Conservation (phyloP, 2,797 vertebrate species). For the Xerus rutilus region DNA sequence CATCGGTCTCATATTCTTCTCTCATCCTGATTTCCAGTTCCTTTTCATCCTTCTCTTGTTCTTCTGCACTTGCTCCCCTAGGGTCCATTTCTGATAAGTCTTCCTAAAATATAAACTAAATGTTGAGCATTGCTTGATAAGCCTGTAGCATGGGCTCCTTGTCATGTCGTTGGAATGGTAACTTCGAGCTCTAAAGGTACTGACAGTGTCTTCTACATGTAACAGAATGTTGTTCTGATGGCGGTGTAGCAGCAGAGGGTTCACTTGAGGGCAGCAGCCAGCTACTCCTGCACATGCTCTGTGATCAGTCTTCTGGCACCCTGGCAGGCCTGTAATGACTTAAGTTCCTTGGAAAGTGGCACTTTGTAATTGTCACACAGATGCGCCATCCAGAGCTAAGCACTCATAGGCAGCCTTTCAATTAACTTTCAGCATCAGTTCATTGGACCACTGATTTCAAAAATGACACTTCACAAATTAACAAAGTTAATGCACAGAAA, state of each 20-base stretch:
- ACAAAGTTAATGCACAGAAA: neutral
- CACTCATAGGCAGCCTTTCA: neutral
- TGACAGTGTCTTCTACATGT: neutral
- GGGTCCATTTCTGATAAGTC: neutral
- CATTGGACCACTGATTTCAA: neutral
- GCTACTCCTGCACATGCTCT: neutral
- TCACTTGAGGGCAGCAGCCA: neutral
- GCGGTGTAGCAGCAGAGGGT: neutral
- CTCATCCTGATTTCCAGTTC: neutral
- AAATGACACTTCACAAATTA: constrained; percentile 12
- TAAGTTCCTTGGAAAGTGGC: neutral
- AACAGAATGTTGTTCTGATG: neutral
- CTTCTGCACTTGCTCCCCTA: neutral
- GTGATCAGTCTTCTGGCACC: neutral
- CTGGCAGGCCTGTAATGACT: neutral
- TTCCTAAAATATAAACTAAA: constrained; percentile 36
- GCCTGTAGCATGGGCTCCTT: neutral
- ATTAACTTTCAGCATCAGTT: neutral
- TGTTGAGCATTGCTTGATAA: neutral
- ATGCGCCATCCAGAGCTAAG: neutral
- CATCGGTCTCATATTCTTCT: neutral
- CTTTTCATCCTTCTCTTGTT: neutral
- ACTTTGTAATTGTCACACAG: neutral
- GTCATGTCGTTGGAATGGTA: neutral
- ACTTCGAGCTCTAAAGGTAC: neutral